Conservation (phyloP, 2,797 vertebrate genomes). For the Heterohyrax brucei region DNA sequence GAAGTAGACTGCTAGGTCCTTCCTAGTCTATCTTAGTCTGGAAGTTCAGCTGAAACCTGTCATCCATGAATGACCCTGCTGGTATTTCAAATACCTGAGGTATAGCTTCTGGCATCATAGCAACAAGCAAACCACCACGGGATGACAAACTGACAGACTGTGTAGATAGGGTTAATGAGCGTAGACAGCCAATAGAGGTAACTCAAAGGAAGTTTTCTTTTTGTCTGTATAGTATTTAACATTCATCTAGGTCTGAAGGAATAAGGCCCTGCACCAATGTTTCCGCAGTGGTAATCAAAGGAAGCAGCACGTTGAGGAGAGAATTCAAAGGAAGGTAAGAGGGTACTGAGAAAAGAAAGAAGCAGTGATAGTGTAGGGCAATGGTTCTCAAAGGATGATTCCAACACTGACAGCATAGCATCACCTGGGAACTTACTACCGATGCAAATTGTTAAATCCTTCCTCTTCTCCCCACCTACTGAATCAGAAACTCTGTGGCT, state of each 20-base stretch:
- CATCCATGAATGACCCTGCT: too few relatives aligned
- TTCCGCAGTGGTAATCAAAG: background rate
- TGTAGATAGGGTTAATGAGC: too few relatives aligned
- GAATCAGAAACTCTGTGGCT: constrained; percentile 41
- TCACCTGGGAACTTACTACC: constrained; percentile 14
- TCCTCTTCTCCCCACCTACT: background rate
- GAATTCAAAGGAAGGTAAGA: constrained; percentile 33
- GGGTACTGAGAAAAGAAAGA: background rate
- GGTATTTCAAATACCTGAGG: too few relatives aligned
- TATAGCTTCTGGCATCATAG: too few relatives aligned
- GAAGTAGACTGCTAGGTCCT: too few relatives aligned
- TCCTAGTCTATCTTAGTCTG: too few relatives aligned
- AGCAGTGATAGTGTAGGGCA: background rate
- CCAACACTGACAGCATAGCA: background rate
- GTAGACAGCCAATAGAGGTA: constrained; percentile 36
- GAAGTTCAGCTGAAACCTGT: too few relatives aligned
- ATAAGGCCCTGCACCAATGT: background rate
- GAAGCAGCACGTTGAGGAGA: background rate
- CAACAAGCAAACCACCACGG: too few relatives aligned
- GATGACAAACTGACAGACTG: too few relatives aligned
- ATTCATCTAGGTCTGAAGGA: constrained; percentile 33
- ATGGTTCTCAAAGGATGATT: too few relatives aligned
- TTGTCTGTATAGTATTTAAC: constrained; percentile 5
- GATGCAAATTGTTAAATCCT: background rate
- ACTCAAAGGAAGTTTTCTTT: constrained; percentile 31